Percentiles rank a stretch among this genome's conserved stretches.
These are phyloP conservation scores for Manis javanica DNA, from an alignment of 2,797 vertebrate species.

Conservation along the genomic window DNA sequence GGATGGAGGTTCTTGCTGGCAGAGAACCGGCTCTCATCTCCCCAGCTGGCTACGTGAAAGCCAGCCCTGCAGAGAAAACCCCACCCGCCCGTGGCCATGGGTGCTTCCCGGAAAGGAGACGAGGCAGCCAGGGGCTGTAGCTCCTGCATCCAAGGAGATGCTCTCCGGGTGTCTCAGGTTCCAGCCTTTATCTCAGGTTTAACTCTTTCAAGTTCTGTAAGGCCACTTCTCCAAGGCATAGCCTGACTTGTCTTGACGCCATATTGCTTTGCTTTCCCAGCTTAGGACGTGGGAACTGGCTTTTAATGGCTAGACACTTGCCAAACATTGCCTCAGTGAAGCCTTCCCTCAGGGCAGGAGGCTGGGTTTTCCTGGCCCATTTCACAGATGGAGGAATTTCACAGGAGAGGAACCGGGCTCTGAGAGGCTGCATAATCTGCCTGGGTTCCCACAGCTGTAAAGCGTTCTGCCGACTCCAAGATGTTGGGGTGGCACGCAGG, in stretches of 20 bases:
- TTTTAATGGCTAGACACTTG: not conserved
- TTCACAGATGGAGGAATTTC: not conserved
- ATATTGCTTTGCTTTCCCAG: not conserved
- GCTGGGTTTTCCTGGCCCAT: not conserved
- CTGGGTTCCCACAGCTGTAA: not conserved
- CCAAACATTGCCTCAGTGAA: not conserved
- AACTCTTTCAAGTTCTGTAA: not conserved
- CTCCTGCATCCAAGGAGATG: not conserved
- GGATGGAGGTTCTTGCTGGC: not conserved
- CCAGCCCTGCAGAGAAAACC: not conserved
- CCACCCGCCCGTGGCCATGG: accelerated
- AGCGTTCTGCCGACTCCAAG: not conserved
- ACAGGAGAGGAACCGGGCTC: not conserved
- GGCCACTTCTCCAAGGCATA: not conserved
- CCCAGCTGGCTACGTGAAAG: accelerated
- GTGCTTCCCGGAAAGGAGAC: no score
- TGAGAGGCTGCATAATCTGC: not conserved
- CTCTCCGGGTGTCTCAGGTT: not conserved
- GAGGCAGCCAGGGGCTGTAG: not conserved
- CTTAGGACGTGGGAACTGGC: not conserved
- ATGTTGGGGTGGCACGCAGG: not conserved
- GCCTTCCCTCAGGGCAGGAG: not conserved
- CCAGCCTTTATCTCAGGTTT: not conserved
- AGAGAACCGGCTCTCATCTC: not conserved
- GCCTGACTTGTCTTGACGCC: not conserved